These are phyloP conservation scores for Gasterosteus aculeatus DNA, from an alignment of 2,113 vertebrate species.

Conservation along the genomic window DNA sequence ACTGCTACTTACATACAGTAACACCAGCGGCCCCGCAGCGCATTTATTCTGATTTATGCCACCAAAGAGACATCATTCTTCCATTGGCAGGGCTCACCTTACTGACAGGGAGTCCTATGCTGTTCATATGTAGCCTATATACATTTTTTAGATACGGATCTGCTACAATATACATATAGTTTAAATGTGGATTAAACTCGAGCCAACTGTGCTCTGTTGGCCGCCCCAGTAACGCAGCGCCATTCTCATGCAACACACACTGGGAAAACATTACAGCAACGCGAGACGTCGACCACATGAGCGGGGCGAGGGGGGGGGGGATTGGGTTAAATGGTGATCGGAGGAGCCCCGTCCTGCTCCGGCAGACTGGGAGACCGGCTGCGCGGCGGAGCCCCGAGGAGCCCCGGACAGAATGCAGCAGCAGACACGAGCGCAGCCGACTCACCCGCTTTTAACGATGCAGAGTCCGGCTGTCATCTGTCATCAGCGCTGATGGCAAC, in stretches of 20 bases:
- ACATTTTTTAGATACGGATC: background rate
- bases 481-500: slow-evolving; percentile 92
- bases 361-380: slow-evolving; percentile 72
- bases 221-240: slow-evolving; percentile 23
- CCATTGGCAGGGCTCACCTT: slow-evolving; percentile 20
- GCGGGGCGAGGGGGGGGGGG: slow-evolving; percentile 34
- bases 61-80: slow-evolving; percentile 2
- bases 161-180: background rate
- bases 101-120: background rate
- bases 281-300: slow-evolving; percentile 46
- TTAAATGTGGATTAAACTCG: slow-evolving; percentile 18
- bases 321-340: slow-evolving; percentile 54
- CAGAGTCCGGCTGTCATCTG: slow-evolving; percentile 95
- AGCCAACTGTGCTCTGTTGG: background rate
- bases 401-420: slow-evolving; percentile 70
- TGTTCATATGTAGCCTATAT: background rate
- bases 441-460: slow-evolving; percentile 95
- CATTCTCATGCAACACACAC: slow-evolving; percentile 37
- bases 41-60: slow-evolving; percentile 6
- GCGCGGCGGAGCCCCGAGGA: slow-evolving; percentile 50
- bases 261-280: slow-evolving; percentile 44
- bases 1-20: slow-evolving; percentile 56
- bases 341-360: slow-evolving; percentile 57
- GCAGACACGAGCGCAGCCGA: slow-evolving; percentile 70
- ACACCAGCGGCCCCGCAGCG: slow-evolving; percentile 45